Conservation (phyloP, 2,797 vertebrate species). For the Eulemur rubriventer region DNA sequence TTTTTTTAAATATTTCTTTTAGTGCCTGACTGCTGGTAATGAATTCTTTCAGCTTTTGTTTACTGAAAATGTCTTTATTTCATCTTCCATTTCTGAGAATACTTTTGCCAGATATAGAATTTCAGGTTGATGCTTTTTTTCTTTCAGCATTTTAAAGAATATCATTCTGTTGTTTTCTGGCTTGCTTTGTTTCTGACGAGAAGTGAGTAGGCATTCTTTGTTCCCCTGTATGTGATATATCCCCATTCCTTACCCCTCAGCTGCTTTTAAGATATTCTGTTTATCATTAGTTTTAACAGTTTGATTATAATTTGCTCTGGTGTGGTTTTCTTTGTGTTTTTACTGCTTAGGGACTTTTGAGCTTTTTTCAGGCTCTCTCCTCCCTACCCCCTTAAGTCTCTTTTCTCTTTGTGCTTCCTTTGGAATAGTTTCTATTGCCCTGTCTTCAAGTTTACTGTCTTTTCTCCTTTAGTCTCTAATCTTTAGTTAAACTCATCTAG, state of each 20-base stretch:
- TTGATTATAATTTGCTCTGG: neutral
- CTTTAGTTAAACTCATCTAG: neutral
- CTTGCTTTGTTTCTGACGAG: neutral
- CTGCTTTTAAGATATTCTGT: neutral
- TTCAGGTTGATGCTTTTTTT: neutral
- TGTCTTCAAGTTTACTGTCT: neutral
- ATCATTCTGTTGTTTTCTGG: neutral
- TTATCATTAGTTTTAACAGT: neutral
- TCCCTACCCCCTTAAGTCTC: neutral
- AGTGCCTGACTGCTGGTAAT: neutral
- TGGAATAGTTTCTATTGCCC: neutral
- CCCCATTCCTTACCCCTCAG: fast-evolving
- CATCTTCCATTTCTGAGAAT: neutral
- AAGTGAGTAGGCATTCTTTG: neutral
- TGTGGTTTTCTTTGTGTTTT: neutral
- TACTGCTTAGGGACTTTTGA: neutral
- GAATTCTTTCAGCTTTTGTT: neutral
- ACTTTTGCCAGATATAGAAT: neutral
- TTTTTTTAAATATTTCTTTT: neutral
- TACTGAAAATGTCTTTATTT: neutral
- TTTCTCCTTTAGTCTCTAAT: neutral
- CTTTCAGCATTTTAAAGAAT: neutral
- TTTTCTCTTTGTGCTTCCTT: neutral
- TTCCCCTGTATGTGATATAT: neutral
- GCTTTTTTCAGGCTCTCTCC: neutral